Percentiles rank a stretch among this genome's conserved stretches.
phyloP scores from a whole-genome alignment of 2,888 invertebrate genomes.

The Amblyjoppa fuscipennis region DNA sequence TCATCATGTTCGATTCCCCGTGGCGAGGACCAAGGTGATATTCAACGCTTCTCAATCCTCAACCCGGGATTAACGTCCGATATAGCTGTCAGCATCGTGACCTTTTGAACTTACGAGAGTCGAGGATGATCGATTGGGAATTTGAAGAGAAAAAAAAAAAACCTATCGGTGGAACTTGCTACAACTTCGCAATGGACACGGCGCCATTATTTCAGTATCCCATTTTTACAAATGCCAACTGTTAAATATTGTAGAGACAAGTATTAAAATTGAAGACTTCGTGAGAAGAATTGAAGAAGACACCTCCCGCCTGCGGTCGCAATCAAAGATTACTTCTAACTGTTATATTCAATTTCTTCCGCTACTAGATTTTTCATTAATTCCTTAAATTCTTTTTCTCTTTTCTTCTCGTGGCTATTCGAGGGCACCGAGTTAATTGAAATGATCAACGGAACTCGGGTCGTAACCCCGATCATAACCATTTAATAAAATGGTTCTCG shows the following conservation, averaged over 20 bases:
- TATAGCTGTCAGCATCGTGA: conserved; percentile 62
- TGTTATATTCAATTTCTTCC: not conserved
- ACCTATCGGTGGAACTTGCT: conserved; percentile 22
- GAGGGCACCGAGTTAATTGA: conserved; percentile 3
- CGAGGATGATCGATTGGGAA: conserved; percentile 43
- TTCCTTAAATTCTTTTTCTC: not conserved
- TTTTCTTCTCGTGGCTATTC: not conserved
- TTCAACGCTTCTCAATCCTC: conserved; percentile 52
- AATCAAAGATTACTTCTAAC: not conserved
- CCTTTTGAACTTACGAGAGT: conserved; percentile 41
- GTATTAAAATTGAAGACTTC: not conserved
- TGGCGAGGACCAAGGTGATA: conserved; percentile 45
- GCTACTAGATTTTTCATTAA: not conserved
- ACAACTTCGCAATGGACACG: not conserved
- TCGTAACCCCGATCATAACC: not conserved
- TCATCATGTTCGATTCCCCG: conserved; percentile 61
- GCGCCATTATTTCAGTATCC: not conserved
- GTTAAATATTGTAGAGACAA: not conserved
- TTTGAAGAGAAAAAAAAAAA: not conserved
- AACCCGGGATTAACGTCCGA: conserved; percentile 50
- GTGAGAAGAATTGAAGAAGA: not conserved
- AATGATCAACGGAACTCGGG: conserved; percentile 12
- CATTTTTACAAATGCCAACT: not conserved
- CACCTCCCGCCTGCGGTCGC: not conserved
- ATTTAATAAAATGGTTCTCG: not conserved